These are phyloP conservation scores for Tigriopus japonicus DNA, from an alignment of 1,140 invertebrate genomes.

Conservation along the genomic window DNA sequence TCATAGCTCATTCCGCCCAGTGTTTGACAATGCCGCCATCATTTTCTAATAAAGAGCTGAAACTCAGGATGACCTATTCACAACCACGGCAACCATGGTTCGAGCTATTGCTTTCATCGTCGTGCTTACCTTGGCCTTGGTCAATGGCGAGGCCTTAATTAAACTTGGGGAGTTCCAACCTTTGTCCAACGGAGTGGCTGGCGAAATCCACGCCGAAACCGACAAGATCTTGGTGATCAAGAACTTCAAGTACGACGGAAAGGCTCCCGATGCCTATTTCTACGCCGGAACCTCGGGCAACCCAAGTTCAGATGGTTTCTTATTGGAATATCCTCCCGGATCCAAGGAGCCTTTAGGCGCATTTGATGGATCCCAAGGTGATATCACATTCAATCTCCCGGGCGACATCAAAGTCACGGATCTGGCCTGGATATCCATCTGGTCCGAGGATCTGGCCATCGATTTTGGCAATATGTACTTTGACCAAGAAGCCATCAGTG, in stretches of 20 bases:
- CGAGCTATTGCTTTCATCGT: no score
- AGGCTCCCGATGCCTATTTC: conserved; percentile 75
- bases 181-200: no score
- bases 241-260: conserved; percentile 45
- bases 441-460: conserved; percentile 70
- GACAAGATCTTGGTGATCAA: no score
- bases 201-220: no score
- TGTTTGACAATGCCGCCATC: no score
- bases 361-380: conserved; percentile 44
- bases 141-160: no score
- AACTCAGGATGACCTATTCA: no score
- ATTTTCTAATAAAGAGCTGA: no score
- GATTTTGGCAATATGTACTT: conserved; percentile 72
- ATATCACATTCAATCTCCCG: conserved; percentile 60
- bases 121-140: no score
- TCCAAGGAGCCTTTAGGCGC: conserved; percentile 23
- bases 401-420: conserved; percentile 60
- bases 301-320: conserved; percentile 32
- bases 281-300: conserved; percentile 41
- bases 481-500: background rate
- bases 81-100: no score
- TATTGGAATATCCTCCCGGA: conserved; percentile 52
- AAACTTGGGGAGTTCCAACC: no score
- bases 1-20: no score
- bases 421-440: conserved; percentile 68